Evolutionary conservation across 2,888 invertebrate genomes (phyloP).

Genomic region (Sinodicranocentrus sp.): DNA sequence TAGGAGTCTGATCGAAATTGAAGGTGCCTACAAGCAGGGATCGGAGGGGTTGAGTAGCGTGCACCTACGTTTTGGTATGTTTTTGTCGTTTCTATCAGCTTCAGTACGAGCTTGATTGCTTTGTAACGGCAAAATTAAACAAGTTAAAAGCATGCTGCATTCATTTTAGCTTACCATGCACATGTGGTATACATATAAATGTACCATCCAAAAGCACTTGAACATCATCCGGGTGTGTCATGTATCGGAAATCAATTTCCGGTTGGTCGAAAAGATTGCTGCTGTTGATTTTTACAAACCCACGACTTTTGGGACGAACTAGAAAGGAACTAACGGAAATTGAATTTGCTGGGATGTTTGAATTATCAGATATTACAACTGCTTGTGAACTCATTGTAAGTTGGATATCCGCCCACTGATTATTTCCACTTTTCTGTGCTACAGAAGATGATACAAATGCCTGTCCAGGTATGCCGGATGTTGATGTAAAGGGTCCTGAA

Average conservation of each 20-base stretch:
- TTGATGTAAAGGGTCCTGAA: slow-evolving; percentile 28
- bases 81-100: slow-evolving; percentile 6
- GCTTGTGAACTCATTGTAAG: neutral
- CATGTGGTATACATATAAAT: neutral
- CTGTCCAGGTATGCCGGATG: slow-evolving; percentile 37
- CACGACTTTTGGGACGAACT: slow-evolving; percentile 29
- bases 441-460: slow-evolving; percentile 57
- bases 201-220: slow-evolving; percentile 5
- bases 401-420: slow-evolving; percentile 68
- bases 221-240: slow-evolving; percentile 29
- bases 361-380: neutral
- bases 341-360: neutral
- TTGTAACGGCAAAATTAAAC: neutral
- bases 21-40: neutral
- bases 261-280: slow-evolving; percentile 6
- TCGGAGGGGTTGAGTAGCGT: neutral
- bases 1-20: slow-evolving; percentile 37
- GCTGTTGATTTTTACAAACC: slow-evolving; percentile 5
- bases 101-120: neutral
- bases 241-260: slow-evolving; percentile 18
- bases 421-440: slow-evolving; percentile 26
- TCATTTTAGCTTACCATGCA: neutral
- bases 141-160: no score
- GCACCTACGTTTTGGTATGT: slow-evolving; percentile 22
- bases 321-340: neutral